A percentile compares a stretch with the other conserved stretches of the same genome.
These are phyloP conservation scores for Chelonus insularis DNA, from an alignment of 1,140 invertebrate species.

Conservation along the genomic window DNA sequence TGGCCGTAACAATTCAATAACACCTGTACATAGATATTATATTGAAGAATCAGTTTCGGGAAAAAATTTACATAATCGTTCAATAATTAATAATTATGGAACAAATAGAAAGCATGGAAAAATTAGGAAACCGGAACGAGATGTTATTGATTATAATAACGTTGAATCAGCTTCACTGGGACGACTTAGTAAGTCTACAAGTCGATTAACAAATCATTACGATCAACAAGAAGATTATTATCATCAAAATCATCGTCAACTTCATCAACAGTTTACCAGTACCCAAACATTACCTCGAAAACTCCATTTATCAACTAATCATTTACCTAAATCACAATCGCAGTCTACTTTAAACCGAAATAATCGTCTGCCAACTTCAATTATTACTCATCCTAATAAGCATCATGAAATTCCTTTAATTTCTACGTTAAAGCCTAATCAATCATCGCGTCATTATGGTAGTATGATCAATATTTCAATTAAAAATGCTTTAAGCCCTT, in stretches of 20 bases:
- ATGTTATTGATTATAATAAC: slow-evolving; percentile 35
- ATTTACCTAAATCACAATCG: neutral
- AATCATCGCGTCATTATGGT: slow-evolving; percentile 56
- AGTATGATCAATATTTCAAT: slow-evolving; percentile 78
- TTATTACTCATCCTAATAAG: slow-evolving; percentile 2
- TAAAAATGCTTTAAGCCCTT: slow-evolving; percentile 64
- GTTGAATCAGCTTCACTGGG: slow-evolving; percentile 63
- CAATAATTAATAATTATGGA: neutral
- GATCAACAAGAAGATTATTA: slow-evolving; percentile 53
- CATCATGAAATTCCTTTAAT: slow-evolving; percentile 49
- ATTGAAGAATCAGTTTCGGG: slow-evolving; percentile 80
- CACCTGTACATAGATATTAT: slow-evolving; percentile 75
- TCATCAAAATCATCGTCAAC: no score
- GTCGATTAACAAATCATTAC: slow-evolving; percentile 65
- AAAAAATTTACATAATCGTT: slow-evolving; percentile 45
- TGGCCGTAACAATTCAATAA: slow-evolving; percentile 51
- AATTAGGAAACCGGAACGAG: slow-evolving; percentile 5
- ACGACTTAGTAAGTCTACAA: slow-evolving; percentile 78
- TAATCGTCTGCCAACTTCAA: neutral
- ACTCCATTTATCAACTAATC: slow-evolving; percentile 49
- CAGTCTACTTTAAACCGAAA: slow-evolving; percentile 4
- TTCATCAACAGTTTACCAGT: slow-evolving; percentile 60
- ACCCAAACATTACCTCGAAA: slow-evolving; percentile 80
- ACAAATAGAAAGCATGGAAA: neutral
- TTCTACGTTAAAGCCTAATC: slow-evolving; percentile 24